Percentiles rank a stretch among this genome's conserved stretches.
Evolutionary conservation across 2,888 invertebrate species (phyloP).

Genomic region (Philopedon plagiatum): DNA sequence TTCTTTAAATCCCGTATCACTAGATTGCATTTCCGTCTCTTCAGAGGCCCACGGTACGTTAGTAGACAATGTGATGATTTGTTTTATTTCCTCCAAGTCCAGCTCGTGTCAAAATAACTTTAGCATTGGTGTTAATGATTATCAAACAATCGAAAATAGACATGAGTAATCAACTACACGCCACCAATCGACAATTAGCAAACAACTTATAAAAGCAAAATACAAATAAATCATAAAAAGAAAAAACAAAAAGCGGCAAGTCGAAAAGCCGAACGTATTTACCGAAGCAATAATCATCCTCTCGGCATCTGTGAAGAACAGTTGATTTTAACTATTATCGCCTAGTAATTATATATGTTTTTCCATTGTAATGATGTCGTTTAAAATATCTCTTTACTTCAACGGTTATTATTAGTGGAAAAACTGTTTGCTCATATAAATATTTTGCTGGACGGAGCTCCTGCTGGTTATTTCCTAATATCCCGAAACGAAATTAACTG

Average conservation of each 20-base stretch:
- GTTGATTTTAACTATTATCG: slow-evolving; percentile 41
- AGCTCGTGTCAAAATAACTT: neutral
- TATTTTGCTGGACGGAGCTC: neutral
- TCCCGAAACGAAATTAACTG: neutral
- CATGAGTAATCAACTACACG: slow-evolving; percentile 13
- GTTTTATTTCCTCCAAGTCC: too few species aligned
- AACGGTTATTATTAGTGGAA: neutral
- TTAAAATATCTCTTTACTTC: slow-evolving; percentile 7
- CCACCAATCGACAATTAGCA: slow-evolving; percentile 29
- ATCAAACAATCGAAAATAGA: slow-evolving; percentile 31
- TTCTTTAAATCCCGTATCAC: too few species aligned
- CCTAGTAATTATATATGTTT: slow-evolving; percentile 26
- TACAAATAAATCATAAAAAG: slow-evolving; percentile 26
- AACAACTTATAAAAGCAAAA: slow-evolving; percentile 1
- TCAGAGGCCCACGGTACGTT: too few species aligned
- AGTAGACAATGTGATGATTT: too few species aligned
- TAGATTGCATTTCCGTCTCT: too few species aligned
- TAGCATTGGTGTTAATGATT: neutral
- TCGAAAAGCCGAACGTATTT: slow-evolving; percentile 23
- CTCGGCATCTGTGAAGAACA: slow-evolving; percentile 33
- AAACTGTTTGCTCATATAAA: neutral
- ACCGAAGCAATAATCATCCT: slow-evolving; percentile 22
- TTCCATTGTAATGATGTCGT: neutral
- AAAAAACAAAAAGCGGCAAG: slow-evolving; percentile 35
- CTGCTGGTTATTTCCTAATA: neutral